Conservation (phyloP, 2,888 invertebrate genomes). For the Drosophila borealis region DNA sequence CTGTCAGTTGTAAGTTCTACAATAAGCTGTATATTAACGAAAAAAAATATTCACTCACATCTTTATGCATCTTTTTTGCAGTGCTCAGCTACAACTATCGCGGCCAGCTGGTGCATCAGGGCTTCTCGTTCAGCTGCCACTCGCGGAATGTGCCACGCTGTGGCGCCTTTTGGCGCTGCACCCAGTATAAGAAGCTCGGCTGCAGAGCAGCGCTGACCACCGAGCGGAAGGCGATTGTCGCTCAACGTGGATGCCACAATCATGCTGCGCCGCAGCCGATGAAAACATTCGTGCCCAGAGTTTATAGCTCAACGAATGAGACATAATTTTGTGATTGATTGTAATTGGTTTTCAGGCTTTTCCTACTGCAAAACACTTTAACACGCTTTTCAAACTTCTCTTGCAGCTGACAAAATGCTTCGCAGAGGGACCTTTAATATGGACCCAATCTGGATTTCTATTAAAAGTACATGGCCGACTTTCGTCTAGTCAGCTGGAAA, state of each 20-base stretch:
- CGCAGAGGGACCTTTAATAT: no score
- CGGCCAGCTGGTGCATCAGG: conserved; percentile 81
- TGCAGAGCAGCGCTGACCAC: conserved; percentile 82
- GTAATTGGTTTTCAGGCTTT: background rate
- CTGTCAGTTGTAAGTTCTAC: conserved; percentile 10
- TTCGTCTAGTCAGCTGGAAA: background rate
- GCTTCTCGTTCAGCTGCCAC: conserved; percentile 75
- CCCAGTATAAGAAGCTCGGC: conserved; percentile 70
- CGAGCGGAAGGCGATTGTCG: conserved; percentile 70
- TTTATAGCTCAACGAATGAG: conserved; percentile 14
- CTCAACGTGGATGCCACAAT: conserved; percentile 76
- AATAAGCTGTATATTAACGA: background rate
- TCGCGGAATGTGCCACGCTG: conserved; percentile 68
- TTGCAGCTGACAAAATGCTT: background rate
- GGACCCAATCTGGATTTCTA: no score
- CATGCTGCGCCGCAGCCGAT: conserved; percentile 70
- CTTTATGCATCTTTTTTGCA: conserved; percentile 15
- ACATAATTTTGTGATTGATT: background rate
- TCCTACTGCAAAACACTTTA: no score
- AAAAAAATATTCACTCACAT: background rate
- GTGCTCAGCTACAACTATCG: conserved; percentile 81
- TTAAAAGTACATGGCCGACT: no score
- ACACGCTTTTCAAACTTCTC: background rate
- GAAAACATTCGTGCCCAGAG: conserved; percentile 57
- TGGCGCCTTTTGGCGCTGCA: conserved; percentile 82